These are phyloP conservation scores for Xestia sexstrigata DNA, from an alignment of 2,888 invertebrate species.

Conservation along the genomic window DNA sequence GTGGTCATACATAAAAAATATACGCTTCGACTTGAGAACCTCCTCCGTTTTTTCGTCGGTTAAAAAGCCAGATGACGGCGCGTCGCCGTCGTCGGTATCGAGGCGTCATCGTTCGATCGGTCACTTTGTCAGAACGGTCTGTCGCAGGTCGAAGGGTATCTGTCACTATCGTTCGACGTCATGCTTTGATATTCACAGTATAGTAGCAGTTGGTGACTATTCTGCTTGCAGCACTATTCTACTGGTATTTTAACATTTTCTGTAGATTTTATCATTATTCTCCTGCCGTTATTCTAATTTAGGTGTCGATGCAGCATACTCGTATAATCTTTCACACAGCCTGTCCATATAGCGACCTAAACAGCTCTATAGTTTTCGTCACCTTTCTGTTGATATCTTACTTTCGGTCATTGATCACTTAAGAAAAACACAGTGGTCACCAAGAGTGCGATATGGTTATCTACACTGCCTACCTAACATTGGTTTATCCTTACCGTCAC, in stretches of 20 bases:
- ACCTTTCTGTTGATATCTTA: constrained; percentile 24
- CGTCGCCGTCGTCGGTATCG: background rate
- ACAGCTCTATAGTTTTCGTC: background rate
- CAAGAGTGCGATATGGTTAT: constrained; percentile 4
- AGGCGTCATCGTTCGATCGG: constrained; percentile 16
- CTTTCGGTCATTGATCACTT: background rate
- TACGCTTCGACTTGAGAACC: too few relatives aligned
- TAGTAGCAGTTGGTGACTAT: background rate
- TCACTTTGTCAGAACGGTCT: constrained; percentile 7
- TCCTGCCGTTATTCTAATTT: background rate
- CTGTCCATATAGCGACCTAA: background rate
- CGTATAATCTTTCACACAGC: background rate
- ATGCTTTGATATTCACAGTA: constrained; percentile 9
- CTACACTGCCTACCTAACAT: background rate
- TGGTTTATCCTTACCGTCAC: constrained; percentile 10
- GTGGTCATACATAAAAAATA: too few relatives aligned
- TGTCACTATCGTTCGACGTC: background rate
- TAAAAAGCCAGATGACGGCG: background rate
- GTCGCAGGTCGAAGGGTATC: constrained; percentile 27
- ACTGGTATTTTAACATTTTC: background rate
- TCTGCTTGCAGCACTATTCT: background rate
- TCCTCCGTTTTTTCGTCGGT: too few relatives aligned
- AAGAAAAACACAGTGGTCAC: background rate
- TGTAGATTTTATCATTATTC: background rate
- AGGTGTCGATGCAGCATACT: background rate